A percentile compares a stretch with the other conserved stretches of the same genome.
phyloP scores from a whole-genome alignment of 2,113 vertebrate genomes.

The Dasyurus viverrinus region DNA sequence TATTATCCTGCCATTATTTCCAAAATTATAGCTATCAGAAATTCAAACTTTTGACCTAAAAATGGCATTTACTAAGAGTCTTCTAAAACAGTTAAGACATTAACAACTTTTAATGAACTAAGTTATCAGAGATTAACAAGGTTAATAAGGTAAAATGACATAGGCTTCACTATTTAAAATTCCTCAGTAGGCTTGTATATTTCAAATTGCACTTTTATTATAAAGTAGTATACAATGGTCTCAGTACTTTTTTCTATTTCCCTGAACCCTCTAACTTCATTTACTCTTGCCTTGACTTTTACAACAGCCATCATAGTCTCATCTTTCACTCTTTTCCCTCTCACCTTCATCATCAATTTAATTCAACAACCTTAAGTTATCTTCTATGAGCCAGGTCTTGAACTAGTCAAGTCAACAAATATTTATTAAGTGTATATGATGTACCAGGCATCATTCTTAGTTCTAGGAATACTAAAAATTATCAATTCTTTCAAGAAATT shows the following conservation, averaged over 20 bases:
- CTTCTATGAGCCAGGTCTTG: neutral
- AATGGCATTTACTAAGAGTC: conserved; percentile 30
- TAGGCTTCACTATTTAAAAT: conserved; percentile 11
- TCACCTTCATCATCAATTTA: neutral
- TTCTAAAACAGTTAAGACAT: conserved; percentile 52
- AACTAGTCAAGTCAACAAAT: neutral
- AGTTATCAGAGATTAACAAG: conserved; percentile 56
- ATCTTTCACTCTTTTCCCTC: neutral
- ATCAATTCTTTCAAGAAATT: neutral
- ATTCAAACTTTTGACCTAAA: conserved; percentile 16
- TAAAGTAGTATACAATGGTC: neutral
- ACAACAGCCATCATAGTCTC: neutral
- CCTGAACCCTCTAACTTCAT: neutral
- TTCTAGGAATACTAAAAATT: neutral
- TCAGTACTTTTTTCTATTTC: neutral
- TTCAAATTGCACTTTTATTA: conserved; percentile 1
- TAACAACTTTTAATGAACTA: conserved; percentile 39
- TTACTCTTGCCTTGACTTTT: neutral
- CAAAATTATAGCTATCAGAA: neutral
- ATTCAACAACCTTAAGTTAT: neutral
- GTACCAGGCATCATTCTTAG: neutral
- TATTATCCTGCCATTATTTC: conserved; percentile 16
- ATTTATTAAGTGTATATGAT: neutral
- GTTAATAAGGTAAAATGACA: conserved; percentile 27
- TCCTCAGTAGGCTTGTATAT: neutral